Conservation (phyloP, 2,113 vertebrate genomes). For the Ondatra zibethicus region DNA sequence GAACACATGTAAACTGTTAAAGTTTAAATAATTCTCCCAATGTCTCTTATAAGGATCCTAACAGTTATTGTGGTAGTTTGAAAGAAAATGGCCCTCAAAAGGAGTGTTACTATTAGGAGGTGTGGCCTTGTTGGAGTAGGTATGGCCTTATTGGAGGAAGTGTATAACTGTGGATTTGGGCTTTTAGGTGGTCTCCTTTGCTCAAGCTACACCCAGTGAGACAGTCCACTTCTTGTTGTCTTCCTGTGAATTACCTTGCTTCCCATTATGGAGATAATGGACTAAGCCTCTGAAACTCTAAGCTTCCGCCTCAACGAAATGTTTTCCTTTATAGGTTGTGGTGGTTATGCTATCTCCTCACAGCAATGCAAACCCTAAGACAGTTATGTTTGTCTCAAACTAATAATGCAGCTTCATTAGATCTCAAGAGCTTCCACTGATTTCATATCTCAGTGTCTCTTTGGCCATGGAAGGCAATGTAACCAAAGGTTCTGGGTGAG, state of each 20-base stretch:
- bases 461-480: background rate
- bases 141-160: background rate
- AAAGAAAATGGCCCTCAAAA: background rate
- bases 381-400: background rate
- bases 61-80: background rate
- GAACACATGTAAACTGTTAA: background rate
- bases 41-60: background rate
- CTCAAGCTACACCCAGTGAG: background rate
- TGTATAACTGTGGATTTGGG: background rate
- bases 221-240: background rate
- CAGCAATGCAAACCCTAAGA: background rate
- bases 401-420: background rate
- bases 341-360: background rate
- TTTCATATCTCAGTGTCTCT: background rate
- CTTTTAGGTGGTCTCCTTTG: background rate
- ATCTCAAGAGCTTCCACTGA: background rate
- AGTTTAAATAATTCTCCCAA: background rate
- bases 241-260: background rate
- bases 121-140: background rate
- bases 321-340: background rate
- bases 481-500: background rate
- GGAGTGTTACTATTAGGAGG: background rate
- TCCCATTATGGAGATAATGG: background rate
- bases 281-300: background rate
- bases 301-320: background rate